These are phyloP conservation scores for Cheilosia scutellata DNA, from an alignment of 2,888 invertebrate species.

Conservation along the genomic window DNA sequence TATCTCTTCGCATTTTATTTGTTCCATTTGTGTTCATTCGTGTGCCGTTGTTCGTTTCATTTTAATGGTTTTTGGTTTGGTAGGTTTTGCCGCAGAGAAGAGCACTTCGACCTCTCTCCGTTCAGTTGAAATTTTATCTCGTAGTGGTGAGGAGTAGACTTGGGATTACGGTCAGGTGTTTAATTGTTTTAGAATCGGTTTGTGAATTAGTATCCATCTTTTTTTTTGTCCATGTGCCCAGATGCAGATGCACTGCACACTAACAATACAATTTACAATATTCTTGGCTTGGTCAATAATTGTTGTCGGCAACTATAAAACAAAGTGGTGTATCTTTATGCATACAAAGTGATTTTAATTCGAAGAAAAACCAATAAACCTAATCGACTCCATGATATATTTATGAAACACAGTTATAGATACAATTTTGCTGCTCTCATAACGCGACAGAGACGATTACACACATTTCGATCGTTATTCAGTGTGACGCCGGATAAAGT, in stretches of 20 bases:
- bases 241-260: background rate
- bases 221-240: background rate
- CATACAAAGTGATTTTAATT: slow-evolving; percentile 58
- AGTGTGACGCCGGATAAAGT: slow-evolving; percentile 71
- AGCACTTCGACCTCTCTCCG: slow-evolving; percentile 63
- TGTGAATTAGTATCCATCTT: background rate
- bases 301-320: background rate
- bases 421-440: slow-evolving; percentile 71
- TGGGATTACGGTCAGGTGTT: slow-evolving; percentile 71
- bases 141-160: slow-evolving; percentile 64
- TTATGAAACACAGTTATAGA: slow-evolving; percentile 64
- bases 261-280: background rate
- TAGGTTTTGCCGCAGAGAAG: slow-evolving; percentile 71
- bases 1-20: slow-evolving; percentile 69
- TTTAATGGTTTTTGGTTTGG: slow-evolving; percentile 25
- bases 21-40: slow-evolving; percentile 47
- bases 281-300: slow-evolving; percentile 2
- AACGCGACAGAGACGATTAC: slow-evolving; percentile 64
- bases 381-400: slow-evolving; percentile 64
- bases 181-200: slow-evolving; percentile 31
- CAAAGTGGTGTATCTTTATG: slow-evolving; percentile 31
- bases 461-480: slow-evolving; percentile 53
- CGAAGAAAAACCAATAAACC: slow-evolving; percentile 58
- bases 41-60: slow-evolving; percentile 33
- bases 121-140: slow-evolving; percentile 73